phyloP scores from a whole-genome alignment of 2,113 vertebrate genomes.

The Daphoenositta chrysoptera region DNA sequence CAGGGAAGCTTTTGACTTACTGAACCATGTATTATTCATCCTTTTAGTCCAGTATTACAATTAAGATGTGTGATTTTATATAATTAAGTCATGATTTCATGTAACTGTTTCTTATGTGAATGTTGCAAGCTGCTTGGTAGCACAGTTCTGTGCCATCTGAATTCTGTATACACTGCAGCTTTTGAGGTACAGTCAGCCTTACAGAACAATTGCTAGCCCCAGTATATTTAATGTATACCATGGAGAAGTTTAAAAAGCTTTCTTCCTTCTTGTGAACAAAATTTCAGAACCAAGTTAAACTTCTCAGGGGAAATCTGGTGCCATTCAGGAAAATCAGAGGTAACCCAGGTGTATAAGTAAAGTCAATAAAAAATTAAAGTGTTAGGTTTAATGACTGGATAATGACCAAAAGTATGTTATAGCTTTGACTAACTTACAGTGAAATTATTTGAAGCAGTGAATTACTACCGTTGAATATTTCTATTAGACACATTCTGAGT shows the following conservation, averaged over 20 bases:
- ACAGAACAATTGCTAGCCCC: not conserved
- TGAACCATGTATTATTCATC: not conserved
- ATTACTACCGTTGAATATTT: not conserved
- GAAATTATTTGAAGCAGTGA: not conserved
- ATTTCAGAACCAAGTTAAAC: not conserved
- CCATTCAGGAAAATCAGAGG: not conserved
- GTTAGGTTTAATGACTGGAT: not conserved
- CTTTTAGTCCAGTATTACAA: not conserved
- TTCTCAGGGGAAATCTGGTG: not conserved
- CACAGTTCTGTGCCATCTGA: not conserved
- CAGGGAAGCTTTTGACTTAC: not conserved
- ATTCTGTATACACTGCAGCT: not conserved
- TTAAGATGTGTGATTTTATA: not conserved
- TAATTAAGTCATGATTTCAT: no score
- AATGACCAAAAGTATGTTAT: not conserved
- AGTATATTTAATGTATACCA: not conserved
- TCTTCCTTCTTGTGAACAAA: not conserved
- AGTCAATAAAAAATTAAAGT: not conserved
- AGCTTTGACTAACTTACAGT: not conserved
- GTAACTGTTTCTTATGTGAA: not conserved
- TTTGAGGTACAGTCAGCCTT: not conserved
- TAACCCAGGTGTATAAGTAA: not conserved
- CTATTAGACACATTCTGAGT: not conserved
- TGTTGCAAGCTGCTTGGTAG: not conserved
- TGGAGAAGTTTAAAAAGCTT: not conserved